These are phyloP conservation scores for Balanococcus diminutus DNA, from an alignment of 2,888 invertebrate species.

Conservation along the genomic window DNA sequence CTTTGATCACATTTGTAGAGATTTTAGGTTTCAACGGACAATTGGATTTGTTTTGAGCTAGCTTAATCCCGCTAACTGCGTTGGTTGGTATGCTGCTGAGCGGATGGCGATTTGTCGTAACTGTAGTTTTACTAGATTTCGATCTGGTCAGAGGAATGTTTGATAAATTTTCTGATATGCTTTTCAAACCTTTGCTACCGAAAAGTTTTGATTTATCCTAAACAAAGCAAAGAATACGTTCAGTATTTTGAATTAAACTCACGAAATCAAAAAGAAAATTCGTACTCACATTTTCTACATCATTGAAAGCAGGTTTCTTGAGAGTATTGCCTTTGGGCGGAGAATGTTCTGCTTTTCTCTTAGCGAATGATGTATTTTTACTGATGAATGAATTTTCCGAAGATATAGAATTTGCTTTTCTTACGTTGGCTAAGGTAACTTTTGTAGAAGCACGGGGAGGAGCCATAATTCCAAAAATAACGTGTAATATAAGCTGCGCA, in stretches of 20 bases:
- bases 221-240: not conserved
- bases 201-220: not conserved
- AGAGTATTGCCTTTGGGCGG: not conserved
- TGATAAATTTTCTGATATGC: not conserved
- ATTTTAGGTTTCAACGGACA: not conserved
- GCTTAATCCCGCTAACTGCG: not conserved
- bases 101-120: not conserved
- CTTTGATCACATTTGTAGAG: not conserved
- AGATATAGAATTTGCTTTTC: slow-evolving; percentile 31
- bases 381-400: slow-evolving; percentile 17
- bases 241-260: too few species aligned
- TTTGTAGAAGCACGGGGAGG: not conserved
- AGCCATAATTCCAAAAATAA: slow-evolving; percentile 34
- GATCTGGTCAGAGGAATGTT: not conserved
- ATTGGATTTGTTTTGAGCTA: not conserved
- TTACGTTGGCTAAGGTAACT: slow-evolving; percentile 19
- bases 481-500: not conserved
- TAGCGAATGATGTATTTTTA: slow-evolving; percentile 13
- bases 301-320: slow-evolving; percentile 44
- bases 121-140: not conserved
- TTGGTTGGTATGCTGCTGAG: not conserved
- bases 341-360: slow-evolving; percentile 47
- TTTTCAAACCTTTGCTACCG: not conserved
- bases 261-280: not conserved
- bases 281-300: slow-evolving; percentile 43